Evolutionary conservation across 2,797 vertebrate species (phyloP), one percentile per base, ranked within the genome.

Genomic region (Muscicapa striata): DNA sequence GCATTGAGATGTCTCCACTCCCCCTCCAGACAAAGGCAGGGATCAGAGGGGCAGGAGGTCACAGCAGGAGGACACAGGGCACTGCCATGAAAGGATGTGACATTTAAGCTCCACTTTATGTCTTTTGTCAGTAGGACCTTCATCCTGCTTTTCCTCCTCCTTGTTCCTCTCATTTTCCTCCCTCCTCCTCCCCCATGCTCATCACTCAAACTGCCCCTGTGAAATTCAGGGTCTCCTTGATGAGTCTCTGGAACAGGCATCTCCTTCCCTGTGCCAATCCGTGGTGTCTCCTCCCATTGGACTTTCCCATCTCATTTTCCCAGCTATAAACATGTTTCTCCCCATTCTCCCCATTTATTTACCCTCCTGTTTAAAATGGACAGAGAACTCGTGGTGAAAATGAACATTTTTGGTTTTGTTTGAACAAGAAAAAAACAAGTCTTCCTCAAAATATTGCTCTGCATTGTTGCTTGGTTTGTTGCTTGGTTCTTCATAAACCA

Each of bases 21-120:
- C 4, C 7, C 40, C 41, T 49, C 5, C 20, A 13, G 46, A 49
- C 40, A 46, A 27, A 77, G 70, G 12, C 0, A 1, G 45, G 49
- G 52, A 27, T 0, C 6, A 84, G 78, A 64, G 55, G 73, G 48
- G 30, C 52, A 59, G 67, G 52, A 74, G 4, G 8, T 49, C 57
- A 8, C 66, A 20, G 62, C 0, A 0, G 16, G 36, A 36, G 45
- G 74, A 30, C 8, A 5, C n/a, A 17, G 48, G 77, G n/a, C 40
- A 12, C 48, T 58, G 68, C 45, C 67, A 7, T 1, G 30, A 59
- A 11, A 23, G 13, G 38, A 52, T 34, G 26, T 59, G 66, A 40
- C 27, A 20, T 78, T 72, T 40, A n/a, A 58, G 34, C 22, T 27
- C 23, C 55, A 19, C 6, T 90, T 77, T 16, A 24, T n/a, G 34